These are phyloP conservation scores for Pseudopodoces humilis DNA, from an alignment of 2,113 vertebrate genomes.

Conservation along the genomic window DNA sequence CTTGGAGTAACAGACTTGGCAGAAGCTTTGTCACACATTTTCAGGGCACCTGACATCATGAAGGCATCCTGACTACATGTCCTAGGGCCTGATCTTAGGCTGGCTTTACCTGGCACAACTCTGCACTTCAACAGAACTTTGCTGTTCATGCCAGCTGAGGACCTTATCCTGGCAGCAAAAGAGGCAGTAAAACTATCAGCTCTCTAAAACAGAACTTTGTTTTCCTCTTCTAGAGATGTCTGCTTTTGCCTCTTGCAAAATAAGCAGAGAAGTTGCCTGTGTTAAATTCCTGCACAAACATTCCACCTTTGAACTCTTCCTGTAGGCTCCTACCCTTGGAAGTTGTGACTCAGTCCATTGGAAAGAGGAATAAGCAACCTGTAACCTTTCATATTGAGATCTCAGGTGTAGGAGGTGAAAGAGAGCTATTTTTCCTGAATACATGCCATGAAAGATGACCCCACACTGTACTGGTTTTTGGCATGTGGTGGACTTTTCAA, in stretches of 20 bases:
- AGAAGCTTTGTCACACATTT: background rate
- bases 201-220: background rate
- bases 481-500: background rate
- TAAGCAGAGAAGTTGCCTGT: background rate
- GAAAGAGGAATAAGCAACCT: slow-evolving; percentile 24
- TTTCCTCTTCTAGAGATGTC: background rate
- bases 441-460: background rate
- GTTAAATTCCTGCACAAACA: background rate
- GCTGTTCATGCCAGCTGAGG: background rate
- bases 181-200: background rate
- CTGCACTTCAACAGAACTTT: background rate
- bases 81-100: background rate
- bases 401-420: slow-evolving; percentile 27
- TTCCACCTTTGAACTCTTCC: background rate
- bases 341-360: background rate
- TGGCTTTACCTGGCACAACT: background rate
- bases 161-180: background rate
- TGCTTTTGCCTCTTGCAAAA: background rate
- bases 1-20: background rate
- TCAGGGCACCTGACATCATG: background rate
- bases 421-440: slow-evolving; percentile 8
- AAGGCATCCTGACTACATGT: background rate
- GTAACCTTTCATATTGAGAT: background rate
- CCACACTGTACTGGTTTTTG: background rate
- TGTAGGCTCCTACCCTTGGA: background rate